Conservation (phyloP, 1,140 invertebrate species). For the Prorops nasuta region DNA sequence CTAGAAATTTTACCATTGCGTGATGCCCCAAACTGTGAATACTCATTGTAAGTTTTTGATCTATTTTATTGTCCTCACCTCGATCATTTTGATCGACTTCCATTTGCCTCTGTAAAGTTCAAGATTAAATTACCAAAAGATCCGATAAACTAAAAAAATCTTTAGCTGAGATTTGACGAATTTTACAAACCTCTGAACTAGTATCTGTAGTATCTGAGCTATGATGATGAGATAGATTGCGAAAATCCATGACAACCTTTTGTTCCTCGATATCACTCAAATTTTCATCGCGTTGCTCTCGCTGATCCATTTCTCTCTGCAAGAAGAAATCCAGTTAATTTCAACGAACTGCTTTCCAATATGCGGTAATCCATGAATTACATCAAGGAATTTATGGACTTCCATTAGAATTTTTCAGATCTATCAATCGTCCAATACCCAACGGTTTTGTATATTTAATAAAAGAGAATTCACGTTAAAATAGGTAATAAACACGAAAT, state of each 20-base stretch:
- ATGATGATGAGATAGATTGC: constrained; percentile 39
- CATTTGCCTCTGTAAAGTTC: constrained; percentile 29
- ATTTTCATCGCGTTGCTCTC: constrained; percentile 39
- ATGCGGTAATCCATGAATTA: not conserved
- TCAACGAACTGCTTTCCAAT: too few relatives aligned
- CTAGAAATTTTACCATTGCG: constrained; percentile 31
- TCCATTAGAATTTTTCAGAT: too few relatives aligned
- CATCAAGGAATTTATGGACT: not conserved
- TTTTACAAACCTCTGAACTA: constrained; percentile 36
- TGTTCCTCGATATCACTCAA: constrained; percentile 38
- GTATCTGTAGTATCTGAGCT: constrained; percentile 34
- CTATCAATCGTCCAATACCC: too few relatives aligned
- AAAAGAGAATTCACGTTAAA: too few relatives aligned
- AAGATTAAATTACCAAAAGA: not conserved
- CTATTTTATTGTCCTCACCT: constrained; percentile 31
- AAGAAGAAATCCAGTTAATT: constrained; percentile 18
- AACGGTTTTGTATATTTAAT: too few relatives aligned
- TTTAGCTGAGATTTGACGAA: not conserved
- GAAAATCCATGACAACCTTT: constrained; percentile 45
- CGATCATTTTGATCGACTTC: constrained; percentile 32
- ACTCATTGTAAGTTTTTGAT: constrained; percentile 26
- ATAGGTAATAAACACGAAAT: not conserved
- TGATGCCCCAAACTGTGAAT: constrained; percentile 32
- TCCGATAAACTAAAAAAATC: not conserved
- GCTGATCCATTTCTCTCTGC: constrained; percentile 44